Evolutionary conservation across 2,113 vertebrate genomes (phyloP), one percentile per base, ranked within the genome.

Genomic region (Rhombomys opimus): DNA sequence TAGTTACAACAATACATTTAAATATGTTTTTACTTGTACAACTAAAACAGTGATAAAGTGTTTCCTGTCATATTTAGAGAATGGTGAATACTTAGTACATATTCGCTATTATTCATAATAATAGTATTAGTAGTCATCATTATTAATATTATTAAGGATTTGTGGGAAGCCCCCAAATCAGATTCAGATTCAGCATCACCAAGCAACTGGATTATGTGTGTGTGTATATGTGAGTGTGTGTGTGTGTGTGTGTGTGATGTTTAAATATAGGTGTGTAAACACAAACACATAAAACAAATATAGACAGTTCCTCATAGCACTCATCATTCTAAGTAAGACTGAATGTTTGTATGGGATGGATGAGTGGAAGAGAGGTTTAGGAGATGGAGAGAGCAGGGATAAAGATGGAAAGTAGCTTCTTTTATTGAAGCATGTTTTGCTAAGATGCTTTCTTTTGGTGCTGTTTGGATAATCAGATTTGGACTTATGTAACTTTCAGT

Each of bases 381-480:
- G 14, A n/a, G 17, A 46, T 22, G 2, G 63, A 59, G 7, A 57
- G 59, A 61, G 6, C 50, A 68, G 17, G 35, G 22, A 72, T 41
- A 65, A 91, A 94, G 41, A 35, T 68, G 38, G 35, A 84, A 84
- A 17, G 30, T 76, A 32, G 25, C 32, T 25, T 86, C 46, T 93
- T 93, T 23, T 4, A 80, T 77, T 91, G 61, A 85, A 91, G 82
- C 50, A 63, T 52, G 18, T 94, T 91, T 95, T 35, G 57, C 23
- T 59, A 93, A 91, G 46, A 30, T 84, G n/a, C 11, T 72, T 63
- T 73, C 52, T 85, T 94, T 95, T 61, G 50, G 32, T 82, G 15
- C 72, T 38, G 78, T 94, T 72, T 88, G 63, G 94, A 72, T 89
- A 91, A 92, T 89, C 54, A 94, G 80, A 81, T 54, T 89, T 78